Evolutionary conservation across 2,113 vertebrate genomes (phyloP), one percentile per base, ranked within the genome.

Genomic region (Podocnemis expansa): DNA sequence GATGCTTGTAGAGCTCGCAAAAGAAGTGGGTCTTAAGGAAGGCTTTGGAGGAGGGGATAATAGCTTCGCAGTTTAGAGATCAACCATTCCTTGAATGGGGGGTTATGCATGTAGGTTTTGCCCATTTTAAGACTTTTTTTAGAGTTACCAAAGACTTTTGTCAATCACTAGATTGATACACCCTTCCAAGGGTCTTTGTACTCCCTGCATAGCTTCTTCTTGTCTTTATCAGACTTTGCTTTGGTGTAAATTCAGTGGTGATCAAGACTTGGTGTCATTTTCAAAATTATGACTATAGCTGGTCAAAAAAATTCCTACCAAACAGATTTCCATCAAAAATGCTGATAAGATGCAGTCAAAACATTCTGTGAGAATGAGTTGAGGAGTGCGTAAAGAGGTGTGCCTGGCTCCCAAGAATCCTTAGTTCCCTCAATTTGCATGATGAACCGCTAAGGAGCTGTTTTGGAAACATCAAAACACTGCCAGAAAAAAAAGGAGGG

Each of bases 331-430:
- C 10, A 84, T 3, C 2, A 80, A 31, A 91, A 95, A 73, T 43
- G 12, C 12, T 90, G 0, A 0, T 27, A 10, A 55, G 45, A 82
- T 6, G 38, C 5, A 84, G 56, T 5, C 60, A 55, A 75, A 54
- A 16, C 2, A 80, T 6, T 67, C 51, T 55, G 3, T 85, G 88
- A 31, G 6, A 29, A 11, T 78, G 34, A 5, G 5, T 14, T 70
- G 4, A 73, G 56, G 51, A 51, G 8, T 4, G 51, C 49, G 22
- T 13, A 60, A 1, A 0, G 49, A 22, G 45, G 9, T 90, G 82
- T 90, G 55, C 29, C 21, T 76, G 6, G 14, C 29, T 22, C 21
- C 51, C 34, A 21, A 34, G 17, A 4, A 67, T 67, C 19, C n/a
- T 24, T 8, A 38, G 8, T 67, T 67, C 63, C 34, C 63, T 6